A percentile compares a stretch with the other conserved stretches of the same genome.
Conservation (phyloP, 2,113 vertebrate species). For the Phylloscopus trochilus region DNA sequence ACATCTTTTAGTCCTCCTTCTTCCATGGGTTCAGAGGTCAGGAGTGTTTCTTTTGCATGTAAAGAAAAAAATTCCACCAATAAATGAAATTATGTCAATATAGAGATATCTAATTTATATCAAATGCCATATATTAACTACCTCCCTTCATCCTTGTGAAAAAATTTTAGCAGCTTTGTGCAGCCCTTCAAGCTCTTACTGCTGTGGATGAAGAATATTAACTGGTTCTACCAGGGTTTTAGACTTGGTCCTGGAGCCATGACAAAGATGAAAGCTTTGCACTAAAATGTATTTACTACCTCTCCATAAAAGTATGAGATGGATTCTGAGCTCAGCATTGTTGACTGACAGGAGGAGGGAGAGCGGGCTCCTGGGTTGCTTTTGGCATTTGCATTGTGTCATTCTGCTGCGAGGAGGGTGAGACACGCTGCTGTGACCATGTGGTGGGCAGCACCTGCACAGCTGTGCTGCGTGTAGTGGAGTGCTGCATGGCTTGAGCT, state of each 20-base stretch:
- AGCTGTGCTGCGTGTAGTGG: accelerated
- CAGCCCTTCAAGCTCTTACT: background rate
- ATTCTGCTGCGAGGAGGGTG: background rate
- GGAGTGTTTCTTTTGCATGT: background rate
- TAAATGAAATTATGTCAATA: background rate
- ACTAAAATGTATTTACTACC: background rate
- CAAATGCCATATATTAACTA: background rate
- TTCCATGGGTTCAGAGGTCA: background rate
- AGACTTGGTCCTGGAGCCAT: background rate
- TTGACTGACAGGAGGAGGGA: background rate
- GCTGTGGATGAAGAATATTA: background rate
- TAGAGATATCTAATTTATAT: background rate
- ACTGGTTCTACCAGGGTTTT: background rate
- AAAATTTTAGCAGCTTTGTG: background rate
- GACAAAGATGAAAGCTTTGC: background rate
- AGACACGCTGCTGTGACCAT: accelerated
- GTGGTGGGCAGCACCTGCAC: background rate
- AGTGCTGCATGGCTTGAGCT: background rate
- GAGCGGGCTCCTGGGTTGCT: background rate
- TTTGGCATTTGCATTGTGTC: background rate
- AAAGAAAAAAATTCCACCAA: background rate
- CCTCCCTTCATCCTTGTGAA: background rate
- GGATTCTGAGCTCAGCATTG: background rate
- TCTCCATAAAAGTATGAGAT: background rate
- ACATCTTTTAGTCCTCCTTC: background rate